Evolutionary conservation across 2,888 invertebrate genomes (phyloP), one percentile per base, ranked within the genome.

Genomic region (Archaeoteleia sp.): DNA sequence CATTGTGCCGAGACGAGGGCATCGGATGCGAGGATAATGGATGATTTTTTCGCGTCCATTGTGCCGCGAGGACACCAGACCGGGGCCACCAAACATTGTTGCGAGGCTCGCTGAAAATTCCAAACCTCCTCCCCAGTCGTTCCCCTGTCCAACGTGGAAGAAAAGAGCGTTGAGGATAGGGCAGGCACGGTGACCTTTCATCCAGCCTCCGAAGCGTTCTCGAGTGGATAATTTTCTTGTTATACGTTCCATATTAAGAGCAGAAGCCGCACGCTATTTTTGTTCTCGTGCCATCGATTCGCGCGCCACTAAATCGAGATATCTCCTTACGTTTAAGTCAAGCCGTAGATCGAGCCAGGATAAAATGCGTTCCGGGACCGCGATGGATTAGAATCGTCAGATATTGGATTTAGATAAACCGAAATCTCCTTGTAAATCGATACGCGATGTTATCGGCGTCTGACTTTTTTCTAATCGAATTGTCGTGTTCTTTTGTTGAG

Each of bases 191-290:
- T 49, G 46, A 60, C 66, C 45, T 51, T 58, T 43, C 13, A 43
- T 30, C 43, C 43, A 23, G 48, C 61, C 49, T 55, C 51, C 29
- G 40, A 39, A 55, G 55, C 67, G 70, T 72, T 76, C 73, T 84
- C 82, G 78, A 78, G 80, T 83, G 83, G 84, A 85, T 85, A 83
- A 85, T 85, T 84, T 84, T 81, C 84, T 81, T 80, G 81, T 84
- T 82, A 83, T 82, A 73, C 78, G 75, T 80, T 82, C 66, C 77
- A 72, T 67, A 83, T 84, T 82, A 82, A 20, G 77, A 61, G 61
- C 58, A 65, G 73, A 73, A 71, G 70, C 53, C 67, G 23, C 51
- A 37, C 6, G 46, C 29, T 34, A 23, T 55, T 27, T 10, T 27
- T 37, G 5, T 42, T 29, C 45, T 48, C 42, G 46, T 37, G 49